A percentile compares a stretch with the other conserved stretches of the same genome.
Conservation (phyloP, 2,888 invertebrate genomes). For the Cactoblastis cactorum region DNA sequence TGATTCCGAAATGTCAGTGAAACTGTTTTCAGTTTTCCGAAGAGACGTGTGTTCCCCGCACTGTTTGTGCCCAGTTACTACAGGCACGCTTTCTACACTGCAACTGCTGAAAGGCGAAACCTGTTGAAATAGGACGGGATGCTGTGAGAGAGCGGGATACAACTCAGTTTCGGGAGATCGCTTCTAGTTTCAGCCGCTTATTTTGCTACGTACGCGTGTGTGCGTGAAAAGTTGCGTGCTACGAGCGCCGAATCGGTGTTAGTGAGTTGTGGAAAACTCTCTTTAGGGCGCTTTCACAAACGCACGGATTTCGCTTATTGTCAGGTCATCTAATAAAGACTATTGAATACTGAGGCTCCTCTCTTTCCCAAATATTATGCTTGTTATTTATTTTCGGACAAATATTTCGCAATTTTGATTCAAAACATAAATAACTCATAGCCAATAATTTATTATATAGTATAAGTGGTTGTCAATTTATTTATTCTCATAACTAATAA, state of each 20-base stretch:
- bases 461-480: too few relatives aligned
- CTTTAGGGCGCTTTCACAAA: conserved; percentile 68
- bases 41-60: conserved; percentile 68
- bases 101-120: conserved; percentile 76
- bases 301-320: conserved; percentile 58
- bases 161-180: conserved; percentile 33
- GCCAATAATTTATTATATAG: too few relatives aligned
- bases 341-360: conserved; percentile 29
- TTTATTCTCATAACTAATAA: too few relatives aligned
- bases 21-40: conserved; percentile 70
- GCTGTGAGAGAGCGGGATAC: conserved; percentile 57
- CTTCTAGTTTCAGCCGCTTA: conserved; percentile 66
- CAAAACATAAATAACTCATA: too few relatives aligned
- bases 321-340: conserved; percentile 42
- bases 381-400: too few relatives aligned
- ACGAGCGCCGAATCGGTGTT: conserved; percentile 63
- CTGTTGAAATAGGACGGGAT: conserved; percentile 75
- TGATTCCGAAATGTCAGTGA: conserved; percentile 69
- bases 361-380: background rate
- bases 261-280: conserved; percentile 77
- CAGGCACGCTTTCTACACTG: conserved; percentile 70
- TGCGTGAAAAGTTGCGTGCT: conserved; percentile 72
- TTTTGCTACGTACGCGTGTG: conserved; percentile 62
- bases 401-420: too few relatives aligned
- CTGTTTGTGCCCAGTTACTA: conserved; percentile 76